Evolutionary conservation across 92 coral and sea anemone genomes (phyloP), one percentile per base, ranked within the genome.

Genomic region (Muricea muricata): DNA sequence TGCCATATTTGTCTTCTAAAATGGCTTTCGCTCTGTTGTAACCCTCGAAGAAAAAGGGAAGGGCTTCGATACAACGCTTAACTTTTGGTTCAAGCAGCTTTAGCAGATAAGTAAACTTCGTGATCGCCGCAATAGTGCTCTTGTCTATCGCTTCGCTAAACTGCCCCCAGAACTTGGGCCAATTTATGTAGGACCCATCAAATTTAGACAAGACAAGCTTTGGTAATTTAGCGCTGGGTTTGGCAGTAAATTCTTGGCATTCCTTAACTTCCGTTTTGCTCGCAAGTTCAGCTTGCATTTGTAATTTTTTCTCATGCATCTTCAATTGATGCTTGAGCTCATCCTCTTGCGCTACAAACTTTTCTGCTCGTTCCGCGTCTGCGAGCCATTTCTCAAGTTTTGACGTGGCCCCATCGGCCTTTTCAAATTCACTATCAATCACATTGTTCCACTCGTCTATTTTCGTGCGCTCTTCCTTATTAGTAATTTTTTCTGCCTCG

Each of bases 331-430:
- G 5, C n/a, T 65, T 65, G 29, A 65, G 35, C 39, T 65, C 1
- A 35, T 65, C 42, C 72, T 65, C 72, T 24, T 65, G 72, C 72
- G 39, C 35, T 65, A 29, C 39, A 34, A 65, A 34, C 42, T 65
- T 4, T 65, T 65, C 72, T 29, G 72, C 35, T 6, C 42, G 39
- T 34, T 65, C 25, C 14, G 35, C 39, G 26, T 65, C 42, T 7
- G 35, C n/a, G 17, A 34, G 20, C 35, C 35, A 65, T 65, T 25
- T 65, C 39, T 29, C 42, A 21, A 65, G 42, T 8, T 7, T 35
- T 10, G 8, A 8, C 17, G 13, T 10, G 0, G 7, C 72, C 35
- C 14, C 31, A 25, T 70, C 50, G 18, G 76, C 76, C 7, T 35
- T 7, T 34, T 70, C 76, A 33, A 70, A 17, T 42, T 42, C 25